These are phyloP conservation scores for Andrena bicolor DNA, from an alignment of 2,888 invertebrate genomes.

Conservation along the genomic window DNA sequence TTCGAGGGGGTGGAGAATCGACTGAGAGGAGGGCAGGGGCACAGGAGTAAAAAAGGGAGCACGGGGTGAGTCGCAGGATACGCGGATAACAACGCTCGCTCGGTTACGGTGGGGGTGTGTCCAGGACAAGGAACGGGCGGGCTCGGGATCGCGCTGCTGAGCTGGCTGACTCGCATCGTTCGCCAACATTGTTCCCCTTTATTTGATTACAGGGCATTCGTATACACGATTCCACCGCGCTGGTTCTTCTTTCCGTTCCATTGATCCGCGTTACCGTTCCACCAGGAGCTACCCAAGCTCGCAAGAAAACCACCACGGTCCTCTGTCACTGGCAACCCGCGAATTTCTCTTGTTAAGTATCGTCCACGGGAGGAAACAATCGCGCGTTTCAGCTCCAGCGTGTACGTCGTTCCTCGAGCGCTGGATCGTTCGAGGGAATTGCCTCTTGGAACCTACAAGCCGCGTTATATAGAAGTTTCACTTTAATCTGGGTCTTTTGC, in stretches of 20 bases:
- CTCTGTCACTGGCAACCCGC: conserved; percentile 43
- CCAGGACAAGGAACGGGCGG: conserved; percentile 85
- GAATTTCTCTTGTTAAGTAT: conserved; percentile 48
- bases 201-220: conserved; percentile 84
- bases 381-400: too few relatives aligned
- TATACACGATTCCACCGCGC: conserved; percentile 81
- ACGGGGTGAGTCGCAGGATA: conserved; percentile 71
- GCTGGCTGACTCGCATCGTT: conserved; percentile 83
- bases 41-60: conserved; percentile 58
- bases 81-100: conserved; percentile 75
- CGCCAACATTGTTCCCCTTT: conserved; percentile 84
- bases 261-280: conserved; percentile 69
- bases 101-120: conserved; percentile 85
- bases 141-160: conserved; percentile 83
- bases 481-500: too few relatives aligned
- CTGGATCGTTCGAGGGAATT: too few relatives aligned
- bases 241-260: conserved; percentile 77
- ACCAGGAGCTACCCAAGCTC: conserved; percentile 17
- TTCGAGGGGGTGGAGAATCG: not conserved
- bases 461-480: too few relatives aligned
- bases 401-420: too few relatives aligned
- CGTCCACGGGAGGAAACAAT: conserved; percentile 3
- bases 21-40: not conserved
- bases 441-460: too few relatives aligned
- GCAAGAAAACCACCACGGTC: conserved; percentile 39